Conservation (phyloP, 2,888 invertebrate species). For the Harmothoe impar region DNA sequence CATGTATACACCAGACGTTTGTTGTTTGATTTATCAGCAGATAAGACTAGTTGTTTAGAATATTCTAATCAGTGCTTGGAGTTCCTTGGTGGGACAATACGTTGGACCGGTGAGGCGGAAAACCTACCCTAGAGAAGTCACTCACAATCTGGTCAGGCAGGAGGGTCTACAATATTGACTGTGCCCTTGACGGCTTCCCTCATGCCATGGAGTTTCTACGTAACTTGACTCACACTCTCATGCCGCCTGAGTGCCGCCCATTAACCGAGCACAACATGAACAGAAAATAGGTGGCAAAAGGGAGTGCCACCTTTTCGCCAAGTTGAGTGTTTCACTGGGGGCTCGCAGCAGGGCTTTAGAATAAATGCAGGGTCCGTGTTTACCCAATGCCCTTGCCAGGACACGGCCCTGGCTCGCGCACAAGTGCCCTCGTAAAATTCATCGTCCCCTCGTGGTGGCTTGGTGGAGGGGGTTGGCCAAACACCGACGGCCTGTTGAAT, state of each 20-base stretch:
- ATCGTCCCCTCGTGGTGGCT: background rate
- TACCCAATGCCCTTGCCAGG: slow-evolving; percentile 14
- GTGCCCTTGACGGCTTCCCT: slow-evolving; percentile 3
- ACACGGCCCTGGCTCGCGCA: background rate
- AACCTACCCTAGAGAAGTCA: too few relatives aligned
- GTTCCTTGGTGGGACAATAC: too few relatives aligned
- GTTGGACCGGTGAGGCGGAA: too few relatives aligned
- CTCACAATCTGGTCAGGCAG: background rate
- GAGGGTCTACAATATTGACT: slow-evolving; percentile 21
- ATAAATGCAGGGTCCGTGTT: slow-evolving; percentile 5
- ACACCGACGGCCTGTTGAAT: slow-evolving; percentile 33
- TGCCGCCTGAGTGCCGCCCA: background rate
- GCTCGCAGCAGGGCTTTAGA: background rate
- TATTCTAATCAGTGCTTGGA: too few relatives aligned
- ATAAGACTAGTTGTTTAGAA: too few relatives aligned
- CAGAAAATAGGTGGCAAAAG: background rate
- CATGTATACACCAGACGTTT: too few relatives aligned
- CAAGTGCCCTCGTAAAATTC: slow-evolving; percentile 50
- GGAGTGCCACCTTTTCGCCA: background rate
- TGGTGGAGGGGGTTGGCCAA: background rate
- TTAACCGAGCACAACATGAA: slow-evolving; percentile 9
- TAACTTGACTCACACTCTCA: slow-evolving; percentile 26
- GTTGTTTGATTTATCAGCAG: too few relatives aligned
- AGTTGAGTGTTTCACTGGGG: background rate
- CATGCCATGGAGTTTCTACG: background rate